phyloP scores from a whole-genome alignment of 2,888 invertebrate species.

The Hydroisotoma schaefferi region DNA sequence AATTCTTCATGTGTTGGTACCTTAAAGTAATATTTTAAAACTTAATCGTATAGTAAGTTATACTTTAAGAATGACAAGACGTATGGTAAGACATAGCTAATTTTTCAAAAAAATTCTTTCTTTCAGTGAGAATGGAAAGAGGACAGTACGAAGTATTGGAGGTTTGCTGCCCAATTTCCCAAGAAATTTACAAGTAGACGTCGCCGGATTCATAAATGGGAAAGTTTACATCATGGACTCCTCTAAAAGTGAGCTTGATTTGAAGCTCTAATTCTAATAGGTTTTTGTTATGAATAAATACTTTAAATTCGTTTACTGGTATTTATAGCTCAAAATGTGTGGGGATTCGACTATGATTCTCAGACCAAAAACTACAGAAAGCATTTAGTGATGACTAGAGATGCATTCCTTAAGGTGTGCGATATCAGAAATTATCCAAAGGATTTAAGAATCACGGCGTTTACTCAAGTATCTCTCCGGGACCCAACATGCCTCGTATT shows the following conservation, averaged over 20 bases:
- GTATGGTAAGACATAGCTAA: not conserved
- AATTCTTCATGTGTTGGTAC: constrained; percentile 32
- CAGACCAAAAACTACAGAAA: constrained; percentile 12
- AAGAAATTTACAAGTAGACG: constrained; percentile 18
- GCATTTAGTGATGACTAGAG: constrained; percentile 11
- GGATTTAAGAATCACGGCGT: constrained; percentile 22
- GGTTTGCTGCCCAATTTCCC: not conserved
- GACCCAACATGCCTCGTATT: constrained; percentile 33
- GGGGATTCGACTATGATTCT: constrained; percentile 24
- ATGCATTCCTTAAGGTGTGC: constrained; percentile 30
- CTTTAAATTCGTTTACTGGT: not conserved
- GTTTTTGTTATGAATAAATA: not conserved
- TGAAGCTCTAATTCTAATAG: not conserved
- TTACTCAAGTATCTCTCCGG: constrained; percentile 23
- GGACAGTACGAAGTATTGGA: not conserved
- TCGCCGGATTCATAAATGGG: constrained; percentile 30
- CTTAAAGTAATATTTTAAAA: constrained; percentile 22
- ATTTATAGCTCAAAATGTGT: constrained; percentile 30
- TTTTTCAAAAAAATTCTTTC: not conserved
- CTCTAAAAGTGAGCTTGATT: constrained; percentile 14
- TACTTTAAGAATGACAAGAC: too few relatives aligned
- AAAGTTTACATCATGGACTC: constrained; percentile 35
- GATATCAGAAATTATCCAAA: constrained; percentile 12
- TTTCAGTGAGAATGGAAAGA: not conserved
- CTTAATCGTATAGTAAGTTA: not conserved